Percentiles rank a stretch among this genome's conserved stretches.
Conservation (phyloP, 1,140 invertebrate species). For the Trigoniulus corallinus region DNA sequence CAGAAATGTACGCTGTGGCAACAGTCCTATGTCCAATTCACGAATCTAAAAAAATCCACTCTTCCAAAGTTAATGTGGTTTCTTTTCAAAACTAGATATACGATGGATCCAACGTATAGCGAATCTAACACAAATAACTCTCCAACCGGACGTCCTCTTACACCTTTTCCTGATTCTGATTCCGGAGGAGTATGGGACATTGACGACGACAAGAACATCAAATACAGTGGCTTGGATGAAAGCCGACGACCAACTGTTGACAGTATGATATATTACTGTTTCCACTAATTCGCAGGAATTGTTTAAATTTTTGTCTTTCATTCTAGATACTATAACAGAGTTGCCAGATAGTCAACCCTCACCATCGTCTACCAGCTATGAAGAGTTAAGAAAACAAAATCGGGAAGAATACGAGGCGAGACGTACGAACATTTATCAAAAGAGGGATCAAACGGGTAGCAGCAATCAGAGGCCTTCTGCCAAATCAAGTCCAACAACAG, state of each 20-base stretch:
- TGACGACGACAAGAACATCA: conserved; percentile 10
- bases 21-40: no score
- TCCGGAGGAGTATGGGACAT: conserved; percentile 8
- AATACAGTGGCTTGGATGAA: conserved; percentile 13
- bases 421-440: background rate
- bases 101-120: background rate
- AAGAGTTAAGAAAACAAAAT: conserved; percentile 4
- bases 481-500: background rate
- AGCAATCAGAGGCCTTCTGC: background rate
- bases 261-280: no score
- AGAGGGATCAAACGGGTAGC: background rate
- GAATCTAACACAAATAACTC: conserved; percentile 14
- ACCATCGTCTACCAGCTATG: background rate
- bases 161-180: background rate
- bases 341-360: background rate
- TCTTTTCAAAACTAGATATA: background rate
- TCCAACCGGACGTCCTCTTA: background rate
- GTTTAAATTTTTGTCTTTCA: no score
- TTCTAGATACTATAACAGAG: no score
- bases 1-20: background rate
- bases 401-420: conserved; percentile 2
- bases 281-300: no score
- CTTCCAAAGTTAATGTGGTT: no score
- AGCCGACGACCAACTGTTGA: conserved; percentile 13
- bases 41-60: no score